phyloP scores from a whole-genome alignment of 2,797 vertebrate species.

The Amazonetta brasiliensis region DNA sequence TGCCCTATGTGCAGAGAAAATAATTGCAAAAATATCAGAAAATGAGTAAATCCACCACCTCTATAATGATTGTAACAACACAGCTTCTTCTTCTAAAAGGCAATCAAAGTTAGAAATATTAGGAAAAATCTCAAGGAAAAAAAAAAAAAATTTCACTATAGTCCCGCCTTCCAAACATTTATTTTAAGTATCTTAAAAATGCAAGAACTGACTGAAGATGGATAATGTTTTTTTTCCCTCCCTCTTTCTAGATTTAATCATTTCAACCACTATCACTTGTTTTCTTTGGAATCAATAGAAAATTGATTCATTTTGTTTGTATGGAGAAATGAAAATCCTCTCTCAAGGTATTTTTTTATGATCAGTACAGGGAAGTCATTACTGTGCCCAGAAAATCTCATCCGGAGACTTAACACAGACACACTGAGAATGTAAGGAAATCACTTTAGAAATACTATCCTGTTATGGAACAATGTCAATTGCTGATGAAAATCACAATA shows the following conservation, averaged over 20 bases:
- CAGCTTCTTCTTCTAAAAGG: accelerated
- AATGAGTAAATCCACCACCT: neutral
- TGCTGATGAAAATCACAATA: neutral
- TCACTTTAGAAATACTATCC: neutral
- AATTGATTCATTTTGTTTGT: neutral
- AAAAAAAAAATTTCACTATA: neutral
- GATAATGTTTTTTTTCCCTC: neutral
- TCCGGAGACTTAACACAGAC: neutral
- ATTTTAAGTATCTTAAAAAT: neutral
- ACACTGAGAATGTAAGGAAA: neutral
- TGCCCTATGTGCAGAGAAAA: neutral
- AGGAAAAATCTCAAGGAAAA: neutral
- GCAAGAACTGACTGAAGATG: neutral
- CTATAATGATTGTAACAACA: neutral
- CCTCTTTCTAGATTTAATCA: neutral
- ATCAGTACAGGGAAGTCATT: neutral
- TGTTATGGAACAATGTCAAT: neutral
- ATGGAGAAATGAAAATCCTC: neutral
- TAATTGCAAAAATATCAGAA: neutral
- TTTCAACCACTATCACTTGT: neutral
- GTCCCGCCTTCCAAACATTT: neutral
- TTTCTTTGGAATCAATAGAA: neutral
- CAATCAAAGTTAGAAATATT: neutral
- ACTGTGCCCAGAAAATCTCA: neutral
- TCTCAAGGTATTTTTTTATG: neutral